A percentile compares a stretch with the other conserved stretches of the same genome.
These are phyloP conservation scores for Acleris sparsana DNA, from an alignment of 2,888 invertebrate species.

Conservation along the genomic window DNA sequence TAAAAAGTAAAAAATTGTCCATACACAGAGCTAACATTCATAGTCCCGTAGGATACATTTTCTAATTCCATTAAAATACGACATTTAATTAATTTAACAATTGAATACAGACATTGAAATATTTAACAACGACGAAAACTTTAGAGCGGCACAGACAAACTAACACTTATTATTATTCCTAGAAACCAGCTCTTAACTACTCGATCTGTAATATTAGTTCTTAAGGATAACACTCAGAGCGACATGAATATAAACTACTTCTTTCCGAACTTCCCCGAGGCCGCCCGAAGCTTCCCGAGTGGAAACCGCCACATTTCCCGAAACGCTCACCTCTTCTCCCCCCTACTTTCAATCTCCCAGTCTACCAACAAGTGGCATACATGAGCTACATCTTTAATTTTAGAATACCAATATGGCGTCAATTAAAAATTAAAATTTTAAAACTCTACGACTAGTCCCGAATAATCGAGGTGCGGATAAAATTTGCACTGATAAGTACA, in stretches of 20 bases:
- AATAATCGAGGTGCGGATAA: constrained; percentile 75
- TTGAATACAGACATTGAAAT: constrained; percentile 68
- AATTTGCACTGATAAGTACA: constrained; percentile 83
- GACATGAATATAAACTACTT: neutral
- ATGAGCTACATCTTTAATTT: constrained; percentile 32
- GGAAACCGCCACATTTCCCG: constrained; percentile 55
- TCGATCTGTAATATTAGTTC: neutral
- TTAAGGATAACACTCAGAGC: neutral
- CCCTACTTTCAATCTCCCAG: constrained; percentile 36
- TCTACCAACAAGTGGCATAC: neutral
- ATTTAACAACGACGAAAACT: constrained; percentile 57
- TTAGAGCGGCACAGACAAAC: constrained; percentile 27
- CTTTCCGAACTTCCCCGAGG: neutral
- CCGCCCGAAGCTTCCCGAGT: neutral
- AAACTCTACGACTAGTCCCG: constrained; percentile 81
- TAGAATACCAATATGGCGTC: constrained; percentile 55
- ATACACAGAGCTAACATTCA: constrained; percentile 33
- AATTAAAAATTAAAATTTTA: constrained; percentile 65
- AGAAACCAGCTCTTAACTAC: neutral
- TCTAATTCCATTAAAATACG: constrained; percentile 44
- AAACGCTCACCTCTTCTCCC: constrained; percentile 81
- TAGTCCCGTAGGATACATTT: constrained; percentile 19
- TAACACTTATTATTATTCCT: neutral
- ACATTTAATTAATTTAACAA: constrained; percentile 35
- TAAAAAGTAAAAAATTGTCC: constrained; percentile 3